Evolutionary conservation across 1,140 invertebrate species (phyloP).

Genomic region (Eupristina koningsbergeri): DNA sequence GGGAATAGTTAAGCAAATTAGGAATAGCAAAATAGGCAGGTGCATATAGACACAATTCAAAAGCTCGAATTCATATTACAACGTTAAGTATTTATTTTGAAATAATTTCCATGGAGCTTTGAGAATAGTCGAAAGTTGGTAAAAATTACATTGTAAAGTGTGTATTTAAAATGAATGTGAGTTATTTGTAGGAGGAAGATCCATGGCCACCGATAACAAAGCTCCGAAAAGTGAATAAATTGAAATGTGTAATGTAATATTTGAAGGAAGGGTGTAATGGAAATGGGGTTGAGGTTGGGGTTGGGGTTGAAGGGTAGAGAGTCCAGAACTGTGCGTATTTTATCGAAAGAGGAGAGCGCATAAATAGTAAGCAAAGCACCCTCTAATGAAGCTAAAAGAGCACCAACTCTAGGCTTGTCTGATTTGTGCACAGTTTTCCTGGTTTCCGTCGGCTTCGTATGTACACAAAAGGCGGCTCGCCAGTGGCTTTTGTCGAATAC

Average conservation of each 20-base stretch:
- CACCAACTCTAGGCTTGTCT: slow-evolving; percentile 71
- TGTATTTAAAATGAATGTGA: too few species aligned
- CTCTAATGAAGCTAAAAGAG: slow-evolving; percentile 55
- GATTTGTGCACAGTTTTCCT: slow-evolving; percentile 88
- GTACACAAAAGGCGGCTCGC: slow-evolving; percentile 93
- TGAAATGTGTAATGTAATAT: too few species aligned
- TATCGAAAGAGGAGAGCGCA: not conserved
- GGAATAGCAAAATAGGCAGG: too few species aligned
- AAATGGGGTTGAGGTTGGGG: not conserved
- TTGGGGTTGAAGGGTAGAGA: not conserved
- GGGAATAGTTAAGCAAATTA: not conserved
- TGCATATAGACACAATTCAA: too few species aligned
- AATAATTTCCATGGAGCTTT: too few species aligned
- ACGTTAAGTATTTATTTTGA: too few species aligned
- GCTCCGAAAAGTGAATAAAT: too few species aligned
- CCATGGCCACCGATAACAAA: too few species aligned
- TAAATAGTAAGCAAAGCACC: not conserved
- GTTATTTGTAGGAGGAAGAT: too few species aligned
- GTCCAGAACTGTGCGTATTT: not conserved
- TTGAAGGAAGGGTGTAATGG: not conserved
- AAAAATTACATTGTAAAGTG: too few species aligned
- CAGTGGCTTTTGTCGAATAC: slow-evolving; percentile 98
- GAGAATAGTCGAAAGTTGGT: too few species aligned
- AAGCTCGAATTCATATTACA: too few species aligned
- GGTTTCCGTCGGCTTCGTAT: slow-evolving; percentile 97